phyloP scores from a whole-genome alignment of 2,888 invertebrate species.

The Lathronympha strigana region DNA sequence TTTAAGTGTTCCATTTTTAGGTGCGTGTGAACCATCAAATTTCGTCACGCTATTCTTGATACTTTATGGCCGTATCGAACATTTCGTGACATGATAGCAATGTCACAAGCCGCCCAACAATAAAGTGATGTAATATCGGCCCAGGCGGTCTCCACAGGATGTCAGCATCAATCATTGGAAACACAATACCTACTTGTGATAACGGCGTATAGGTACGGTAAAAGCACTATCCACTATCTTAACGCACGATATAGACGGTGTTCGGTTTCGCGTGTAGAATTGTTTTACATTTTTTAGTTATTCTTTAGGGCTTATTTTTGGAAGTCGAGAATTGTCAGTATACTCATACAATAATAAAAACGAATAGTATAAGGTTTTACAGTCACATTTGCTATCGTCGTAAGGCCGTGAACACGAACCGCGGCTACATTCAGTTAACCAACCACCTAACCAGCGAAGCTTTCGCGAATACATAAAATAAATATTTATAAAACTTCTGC shows the following conservation, averaged over 20 bases:
- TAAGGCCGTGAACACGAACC: no score
- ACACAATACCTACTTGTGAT: constrained; percentile 47
- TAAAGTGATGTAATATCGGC: not conserved
- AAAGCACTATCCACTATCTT: constrained; percentile 43
- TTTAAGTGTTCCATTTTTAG: no score
- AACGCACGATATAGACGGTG: not conserved
- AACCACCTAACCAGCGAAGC: no score
- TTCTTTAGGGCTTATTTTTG: not conserved
- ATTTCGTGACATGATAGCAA: not conserved
- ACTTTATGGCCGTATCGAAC: not conserved
- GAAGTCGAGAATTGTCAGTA: not conserved
- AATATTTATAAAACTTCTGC: no score
- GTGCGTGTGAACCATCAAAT: no score
- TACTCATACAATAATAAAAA: not conserved
- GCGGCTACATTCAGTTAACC: no score
- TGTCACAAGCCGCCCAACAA: not conserved
- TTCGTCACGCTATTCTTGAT: no score
- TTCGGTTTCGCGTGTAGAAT: not conserved
- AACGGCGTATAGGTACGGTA: constrained; percentile 33
- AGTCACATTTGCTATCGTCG: no score
- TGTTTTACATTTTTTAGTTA: not conserved
- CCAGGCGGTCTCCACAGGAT: constrained; percentile 43
- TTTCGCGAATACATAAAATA: no score
- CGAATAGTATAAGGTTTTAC: no score
- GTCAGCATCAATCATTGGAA: constrained; percentile 53